A percentile compares a stretch with the other conserved stretches of the same genome.
Evolutionary conservation across 2,888 invertebrate species (phyloP).

Genomic region (Anagyrus pseudococci): DNA sequence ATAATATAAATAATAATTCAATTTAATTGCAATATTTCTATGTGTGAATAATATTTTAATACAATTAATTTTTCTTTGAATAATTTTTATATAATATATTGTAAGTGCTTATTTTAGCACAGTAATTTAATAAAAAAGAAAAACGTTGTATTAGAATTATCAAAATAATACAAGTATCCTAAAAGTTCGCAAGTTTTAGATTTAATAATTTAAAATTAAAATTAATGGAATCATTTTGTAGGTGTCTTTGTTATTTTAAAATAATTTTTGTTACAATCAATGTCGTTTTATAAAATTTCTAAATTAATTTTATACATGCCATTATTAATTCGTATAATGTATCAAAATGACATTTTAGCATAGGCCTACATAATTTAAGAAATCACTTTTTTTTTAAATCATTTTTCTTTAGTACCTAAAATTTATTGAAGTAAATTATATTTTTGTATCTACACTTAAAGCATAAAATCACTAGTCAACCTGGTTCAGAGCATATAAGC

Average conservation of each 20-base stretch:
- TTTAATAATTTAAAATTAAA: conserved; percentile 5
- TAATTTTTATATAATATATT: conserved; percentile 18
- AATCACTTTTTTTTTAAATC: too few relatives aligned
- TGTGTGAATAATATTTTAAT: conserved; percentile 3
- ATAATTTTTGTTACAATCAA: background rate
- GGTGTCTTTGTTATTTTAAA: conserved; percentile 8
- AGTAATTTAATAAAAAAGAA: conserved; percentile 9
- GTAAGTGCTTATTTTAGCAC: conserved; percentile 5
- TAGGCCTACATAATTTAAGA: too few relatives aligned
- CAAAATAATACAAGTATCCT: conserved; percentile 6
- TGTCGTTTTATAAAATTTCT: conserved; percentile 1
- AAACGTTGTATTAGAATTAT: conserved; percentile 11
- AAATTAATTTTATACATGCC: too few relatives aligned
- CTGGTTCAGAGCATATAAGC: too few relatives aligned
- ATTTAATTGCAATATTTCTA: conserved; percentile 18
- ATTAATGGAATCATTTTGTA: conserved; percentile 1
- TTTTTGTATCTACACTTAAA: too few relatives aligned
- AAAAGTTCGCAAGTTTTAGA: conserved; percentile 12
- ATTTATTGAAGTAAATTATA: too few relatives aligned
- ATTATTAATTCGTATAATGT: too few relatives aligned
- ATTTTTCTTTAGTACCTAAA: too few relatives aligned
- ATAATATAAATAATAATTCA: background rate
- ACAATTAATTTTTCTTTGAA: conserved; percentile 18
- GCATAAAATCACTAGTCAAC: too few relatives aligned
- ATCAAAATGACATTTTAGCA: too few relatives aligned